These are phyloP conservation scores for Chrysolina americana DNA, from an alignment of 2,888 invertebrate genomes.

Conservation along the genomic window DNA sequence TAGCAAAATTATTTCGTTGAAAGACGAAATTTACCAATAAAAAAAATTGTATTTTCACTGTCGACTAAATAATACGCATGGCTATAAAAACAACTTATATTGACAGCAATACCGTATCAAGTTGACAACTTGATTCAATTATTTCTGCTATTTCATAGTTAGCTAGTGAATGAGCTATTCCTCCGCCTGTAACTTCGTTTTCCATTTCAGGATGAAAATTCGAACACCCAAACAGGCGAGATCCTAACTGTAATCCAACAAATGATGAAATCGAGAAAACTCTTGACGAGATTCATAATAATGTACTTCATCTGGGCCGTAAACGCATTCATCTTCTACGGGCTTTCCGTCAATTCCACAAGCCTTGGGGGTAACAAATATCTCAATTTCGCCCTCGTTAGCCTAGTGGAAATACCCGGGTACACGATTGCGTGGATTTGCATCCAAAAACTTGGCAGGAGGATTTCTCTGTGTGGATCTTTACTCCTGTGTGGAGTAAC, in stretches of 20 bases:
- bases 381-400: constrained; percentile 77
- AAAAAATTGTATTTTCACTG: no score
- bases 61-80: no score
- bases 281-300: constrained; percentile 68
- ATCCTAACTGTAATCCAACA: constrained; percentile 68
- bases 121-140: no score
- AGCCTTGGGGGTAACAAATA: constrained; percentile 79
- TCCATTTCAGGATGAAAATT: constrained; percentile 19
- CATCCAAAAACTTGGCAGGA: constrained; percentile 72
- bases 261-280: constrained; percentile 68
- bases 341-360: constrained; percentile 78
- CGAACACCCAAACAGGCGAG: constrained; percentile 55
- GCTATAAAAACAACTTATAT: no score
- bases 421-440: constrained; percentile 72
- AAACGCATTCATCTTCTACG: constrained; percentile 80
- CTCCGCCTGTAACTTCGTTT: neutral
- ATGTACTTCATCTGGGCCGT: constrained; percentile 70
- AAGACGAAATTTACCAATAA: no score
- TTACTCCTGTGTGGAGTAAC: constrained; percentile 69
- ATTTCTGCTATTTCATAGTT: no score
- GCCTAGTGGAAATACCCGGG: constrained; percentile 75
- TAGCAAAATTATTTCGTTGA: no score
- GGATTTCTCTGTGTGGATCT: constrained; percentile 71
- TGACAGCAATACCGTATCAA: no score
- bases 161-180: no score